Evolutionary conservation across 2,888 invertebrate genomes (phyloP).

Genomic region (Stenchaetothrips biformis): DNA sequence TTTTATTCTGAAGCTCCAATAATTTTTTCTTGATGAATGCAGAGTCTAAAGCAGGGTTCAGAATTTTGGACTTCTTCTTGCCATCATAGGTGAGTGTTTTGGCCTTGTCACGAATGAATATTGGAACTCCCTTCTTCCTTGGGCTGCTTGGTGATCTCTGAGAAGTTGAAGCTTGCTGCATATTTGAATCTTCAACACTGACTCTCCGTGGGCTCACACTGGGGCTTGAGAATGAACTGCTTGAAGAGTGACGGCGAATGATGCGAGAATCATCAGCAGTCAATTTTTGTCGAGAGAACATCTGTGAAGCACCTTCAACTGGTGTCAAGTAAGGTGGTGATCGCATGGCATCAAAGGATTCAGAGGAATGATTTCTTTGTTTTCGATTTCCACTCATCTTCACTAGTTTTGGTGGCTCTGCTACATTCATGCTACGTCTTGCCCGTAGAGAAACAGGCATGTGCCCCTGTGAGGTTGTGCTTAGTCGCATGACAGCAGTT

Average conservation of each 20-base stretch:
- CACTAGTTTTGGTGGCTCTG: conserved; percentile 41
- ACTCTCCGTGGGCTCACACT: conserved; percentile 37
- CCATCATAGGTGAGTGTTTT: conserved; percentile 32
- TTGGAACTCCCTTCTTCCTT: conserved; percentile 27
- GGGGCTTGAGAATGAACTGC: conserved; percentile 45
- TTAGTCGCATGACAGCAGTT: conserved; percentile 53
- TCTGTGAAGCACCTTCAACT: not conserved
- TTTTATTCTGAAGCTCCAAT: not conserved
- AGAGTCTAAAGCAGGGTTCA: conserved; percentile 34
- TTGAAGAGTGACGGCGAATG: conserved; percentile 75
- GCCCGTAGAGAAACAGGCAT: conserved; percentile 47
- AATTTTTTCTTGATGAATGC: not conserved
- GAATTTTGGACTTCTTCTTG: conserved; percentile 35
- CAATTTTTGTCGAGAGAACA: conserved; percentile 33
- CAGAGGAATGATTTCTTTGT: not conserved
- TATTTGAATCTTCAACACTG: conserved; percentile 31
- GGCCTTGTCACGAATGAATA: conserved; percentile 19
- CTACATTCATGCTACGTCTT: conserved; percentile 51
- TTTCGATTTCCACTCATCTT: conserved; percentile 37
- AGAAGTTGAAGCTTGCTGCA: not conserved
- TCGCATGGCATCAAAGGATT: not conserved
- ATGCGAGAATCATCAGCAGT: conserved; percentile 74
- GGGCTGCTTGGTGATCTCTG: not conserved
- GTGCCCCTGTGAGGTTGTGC: conserved; percentile 48
- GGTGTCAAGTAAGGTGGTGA: not conserved